Evolutionary conservation across 1,140 invertebrate genomes (phyloP).

Genomic region (Chelonus insularis): DNA sequence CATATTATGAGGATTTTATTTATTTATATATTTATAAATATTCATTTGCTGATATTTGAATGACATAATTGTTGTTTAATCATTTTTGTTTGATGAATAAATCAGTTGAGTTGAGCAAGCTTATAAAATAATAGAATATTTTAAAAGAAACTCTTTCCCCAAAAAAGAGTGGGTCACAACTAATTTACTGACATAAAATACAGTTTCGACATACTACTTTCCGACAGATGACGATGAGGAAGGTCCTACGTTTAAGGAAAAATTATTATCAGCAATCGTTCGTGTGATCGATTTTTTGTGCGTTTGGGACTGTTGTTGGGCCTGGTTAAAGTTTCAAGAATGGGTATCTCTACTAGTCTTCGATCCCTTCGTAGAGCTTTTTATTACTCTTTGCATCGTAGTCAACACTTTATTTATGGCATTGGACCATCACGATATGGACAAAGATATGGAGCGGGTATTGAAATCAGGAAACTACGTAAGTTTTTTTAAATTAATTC

Average conservation of each 20-base stretch:
- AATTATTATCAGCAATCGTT: conserved; percentile 72
- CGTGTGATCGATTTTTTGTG: conserved; percentile 90
- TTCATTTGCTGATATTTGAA: too few relatives aligned
- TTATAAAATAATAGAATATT: conserved; percentile 11
- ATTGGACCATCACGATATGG: conserved; percentile 93
- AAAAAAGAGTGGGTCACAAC: conserved; percentile 68
- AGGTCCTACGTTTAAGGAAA: conserved; percentile 86
- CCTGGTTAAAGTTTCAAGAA: conserved; percentile 89
- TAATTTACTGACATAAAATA: conserved; percentile 69
- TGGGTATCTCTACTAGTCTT: conserved; percentile 90
- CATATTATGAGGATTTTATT: too few relatives aligned
- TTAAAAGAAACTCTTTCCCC: conserved; percentile 62
- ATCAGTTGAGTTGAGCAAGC: too few relatives aligned
- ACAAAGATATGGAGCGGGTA: conserved; percentile 80
- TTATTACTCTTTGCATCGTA: conserved; percentile 97
- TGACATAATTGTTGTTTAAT: too few relatives aligned
- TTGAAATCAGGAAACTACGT: conserved; percentile 94
- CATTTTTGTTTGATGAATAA: too few relatives aligned
- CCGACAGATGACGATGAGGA: conserved; percentile 90
- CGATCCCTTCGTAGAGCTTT: conserved; percentile 97
- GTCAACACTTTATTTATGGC: conserved; percentile 99
- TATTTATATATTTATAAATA: too few relatives aligned
- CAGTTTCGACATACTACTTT: conserved; percentile 93
- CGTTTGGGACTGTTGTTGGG: conserved; percentile 94
- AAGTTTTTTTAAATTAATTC: conserved; percentile 58